A percentile compares a stretch with the other conserved stretches of the same genome.
Conservation (phyloP, 2,888 invertebrate genomes). For the Spodoptera exigua region DNA sequence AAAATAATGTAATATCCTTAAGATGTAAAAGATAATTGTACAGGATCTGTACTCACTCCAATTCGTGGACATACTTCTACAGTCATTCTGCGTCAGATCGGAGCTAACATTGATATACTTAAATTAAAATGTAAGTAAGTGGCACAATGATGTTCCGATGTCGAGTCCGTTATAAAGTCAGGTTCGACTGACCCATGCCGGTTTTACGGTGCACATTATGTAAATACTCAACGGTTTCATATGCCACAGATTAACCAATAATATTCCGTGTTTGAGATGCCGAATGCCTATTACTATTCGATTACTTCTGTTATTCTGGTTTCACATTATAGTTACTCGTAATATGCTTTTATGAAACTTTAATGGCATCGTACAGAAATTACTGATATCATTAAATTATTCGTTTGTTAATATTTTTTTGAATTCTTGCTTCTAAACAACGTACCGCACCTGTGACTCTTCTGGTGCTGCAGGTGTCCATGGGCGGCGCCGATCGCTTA, state of each 20-base stretch:
- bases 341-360: slow-evolving; percentile 3
- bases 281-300: slow-evolving; percentile 8
- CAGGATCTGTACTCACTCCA: too few relatives aligned
- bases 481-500: too few relatives aligned
- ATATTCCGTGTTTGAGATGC: slow-evolving; percentile 26
- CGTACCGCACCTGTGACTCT: too few relatives aligned
- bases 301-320: slow-evolving; percentile 9
- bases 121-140: slow-evolving; percentile 42
- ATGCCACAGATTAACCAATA: slow-evolving; percentile 45
- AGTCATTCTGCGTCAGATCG: neutral
- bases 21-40: too few relatives aligned
- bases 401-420: too few relatives aligned
- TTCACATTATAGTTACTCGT: too few relatives aligned
- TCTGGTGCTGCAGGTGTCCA: too few relatives aligned
- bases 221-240: slow-evolving; percentile 51
- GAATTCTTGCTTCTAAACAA: too few relatives aligned
- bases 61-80: too few relatives aligned
- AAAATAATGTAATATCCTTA: too few relatives aligned
- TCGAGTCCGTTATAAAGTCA: slow-evolving; percentile 65
- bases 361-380: neutral
- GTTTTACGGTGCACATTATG: slow-evolving; percentile 48
- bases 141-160: slow-evolving; percentile 49
- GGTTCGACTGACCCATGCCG: slow-evolving; percentile 59
- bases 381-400: too few relatives aligned
- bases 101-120: slow-evolving; percentile 11